Evolutionary conservation across 2,113 vertebrate genomes (phyloP).

Genomic region (Oncorhynchus nerka): DNA sequence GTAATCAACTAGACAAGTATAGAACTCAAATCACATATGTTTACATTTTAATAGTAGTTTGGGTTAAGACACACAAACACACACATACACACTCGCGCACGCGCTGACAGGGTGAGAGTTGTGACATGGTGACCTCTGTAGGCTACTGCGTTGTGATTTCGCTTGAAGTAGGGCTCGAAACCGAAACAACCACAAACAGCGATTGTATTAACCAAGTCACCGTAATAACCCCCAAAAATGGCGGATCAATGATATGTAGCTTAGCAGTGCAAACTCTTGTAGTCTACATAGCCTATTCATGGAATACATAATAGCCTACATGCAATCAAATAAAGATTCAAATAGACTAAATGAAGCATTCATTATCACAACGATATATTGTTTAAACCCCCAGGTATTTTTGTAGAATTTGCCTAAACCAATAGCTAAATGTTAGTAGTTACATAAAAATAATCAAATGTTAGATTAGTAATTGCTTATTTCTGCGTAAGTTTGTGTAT

Average conservation of each 20-base stretch:
- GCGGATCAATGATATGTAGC: background rate
- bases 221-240: background rate
- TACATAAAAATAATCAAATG: background rate
- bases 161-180: conserved; percentile 60
- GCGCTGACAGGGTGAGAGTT: conserved; percentile 57
- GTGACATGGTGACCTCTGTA: conserved; percentile 74
- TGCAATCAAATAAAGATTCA: background rate
- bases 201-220: background rate
- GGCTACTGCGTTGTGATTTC: conserved; percentile 53
- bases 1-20: background rate
- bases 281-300: too few relatives aligned
- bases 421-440: background rate
- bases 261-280: too few relatives aligned
- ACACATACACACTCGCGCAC: background rate
- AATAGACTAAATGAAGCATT: too few relatives aligned
- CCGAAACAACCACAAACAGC: conserved; percentile 7
- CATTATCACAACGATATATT: background rate
- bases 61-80: background rate
- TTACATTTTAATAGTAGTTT: too few relatives aligned
- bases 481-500: too few relatives aligned
- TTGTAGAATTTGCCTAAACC: too few relatives aligned
- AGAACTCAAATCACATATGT: background rate
- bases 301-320: background rate
- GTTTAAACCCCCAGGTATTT: background rate
- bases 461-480: background rate